Conservation (phyloP, 2,888 invertebrate genomes). For the Muscina levida region DNA sequence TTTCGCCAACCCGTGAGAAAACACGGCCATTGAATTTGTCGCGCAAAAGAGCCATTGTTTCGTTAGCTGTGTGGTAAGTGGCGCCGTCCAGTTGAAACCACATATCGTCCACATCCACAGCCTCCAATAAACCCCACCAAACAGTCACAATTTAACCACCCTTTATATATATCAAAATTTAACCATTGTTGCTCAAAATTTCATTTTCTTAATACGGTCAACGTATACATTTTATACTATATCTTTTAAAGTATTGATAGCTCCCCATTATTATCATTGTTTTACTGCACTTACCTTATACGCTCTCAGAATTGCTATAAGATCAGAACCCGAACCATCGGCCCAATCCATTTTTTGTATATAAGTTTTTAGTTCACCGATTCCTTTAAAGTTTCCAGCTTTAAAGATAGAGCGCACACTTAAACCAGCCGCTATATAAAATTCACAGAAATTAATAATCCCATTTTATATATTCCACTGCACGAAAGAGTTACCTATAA, state of each 20-base stretch:
- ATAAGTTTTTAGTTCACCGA: conserved; percentile 84
- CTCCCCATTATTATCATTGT: background rate
- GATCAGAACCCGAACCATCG: conserved; percentile 89
- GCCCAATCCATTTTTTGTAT: conserved; percentile 91
- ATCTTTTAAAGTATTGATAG: background rate
- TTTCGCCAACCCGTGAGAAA: too few relatives aligned
- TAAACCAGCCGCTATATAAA: conserved; percentile 87
- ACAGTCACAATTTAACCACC: too few relatives aligned
- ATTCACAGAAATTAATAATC: background rate
- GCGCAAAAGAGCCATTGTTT: too few relatives aligned
- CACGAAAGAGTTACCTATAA: conserved; percentile 83
- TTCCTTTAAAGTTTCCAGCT: conserved; percentile 78
- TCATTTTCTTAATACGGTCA: background rate
- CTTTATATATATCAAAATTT: too few relatives aligned
- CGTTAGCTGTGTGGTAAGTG: too few relatives aligned
- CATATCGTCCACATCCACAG: too few relatives aligned
- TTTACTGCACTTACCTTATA: conserved; percentile 83
- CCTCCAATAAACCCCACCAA: too few relatives aligned
- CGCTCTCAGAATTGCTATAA: conserved; percentile 89
- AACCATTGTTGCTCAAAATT: too few relatives aligned
- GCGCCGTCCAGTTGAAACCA: too few relatives aligned
- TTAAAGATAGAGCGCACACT: conserved; percentile 90
- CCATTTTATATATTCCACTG: background rate
- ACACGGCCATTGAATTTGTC: too few relatives aligned
- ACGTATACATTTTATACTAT: background rate